Base-by-base conservation (phyloP, 2,797 vertebrate species). In the Thripadectes ignobilis region DNA sequence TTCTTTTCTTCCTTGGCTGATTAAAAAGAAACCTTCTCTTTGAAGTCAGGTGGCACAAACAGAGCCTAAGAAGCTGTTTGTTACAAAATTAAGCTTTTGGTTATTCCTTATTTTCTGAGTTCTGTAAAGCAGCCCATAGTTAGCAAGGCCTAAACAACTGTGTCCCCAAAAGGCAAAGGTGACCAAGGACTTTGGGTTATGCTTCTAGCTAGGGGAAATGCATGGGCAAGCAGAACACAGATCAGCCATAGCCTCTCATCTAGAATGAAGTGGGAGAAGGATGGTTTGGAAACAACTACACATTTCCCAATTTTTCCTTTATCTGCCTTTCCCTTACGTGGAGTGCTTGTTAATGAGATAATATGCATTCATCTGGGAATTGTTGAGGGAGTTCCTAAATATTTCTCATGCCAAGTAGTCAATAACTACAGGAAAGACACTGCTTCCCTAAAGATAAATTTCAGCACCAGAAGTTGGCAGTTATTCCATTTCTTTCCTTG, bases 1-100 rank as follows among this genome's bases (percentile, higher is more conserved):
- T 93, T 75, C 73, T 95, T 85, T 82, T 85, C 23, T 92, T 93
- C 39, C 65, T 4, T 90, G 81, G n/a, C 59, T 96, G 69, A 88
- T 92, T 87, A 66, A 57, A 78, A 78, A 81, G 78, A 54, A 88
- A 88, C 32, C 48, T 32, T 92, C 43, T 62, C 36, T 95, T 95
- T 94, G 75, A 95, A 96, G 85, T 93, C 58, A 76, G 58, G 67
- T 94, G 49, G 55, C 65, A 45, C 45, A 41, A 78, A 65, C 12
- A 57, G 79, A 72, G 46, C 21, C 16, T 51, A 73, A 76, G 48
- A 93, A 54, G 76, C 92, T 74, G 76, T 93, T 69, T 77, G 32
- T 63, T 79, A 22, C 2, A 7, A 74, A 82, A 84, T 49, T 43
- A 49, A 48, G 32, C 11, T 52, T 81, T 92, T 72, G 39, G 12